phyloP scores from a whole-genome alignment of 2,888 invertebrate species.

The Macrosiphum euphorbiae region DNA sequence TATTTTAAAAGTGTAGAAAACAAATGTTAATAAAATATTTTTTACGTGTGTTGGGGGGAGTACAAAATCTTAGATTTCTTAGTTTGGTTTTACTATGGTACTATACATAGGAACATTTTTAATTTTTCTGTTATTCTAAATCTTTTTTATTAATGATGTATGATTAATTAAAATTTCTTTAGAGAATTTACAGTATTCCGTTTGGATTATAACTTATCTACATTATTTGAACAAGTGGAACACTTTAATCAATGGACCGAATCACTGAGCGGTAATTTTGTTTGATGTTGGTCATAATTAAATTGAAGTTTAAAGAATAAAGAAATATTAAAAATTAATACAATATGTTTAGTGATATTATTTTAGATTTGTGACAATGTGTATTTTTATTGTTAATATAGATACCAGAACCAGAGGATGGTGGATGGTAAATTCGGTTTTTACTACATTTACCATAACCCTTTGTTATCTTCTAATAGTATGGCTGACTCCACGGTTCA shows the following conservation, averaged over 20 bases:
- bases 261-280: constrained; percentile 43
- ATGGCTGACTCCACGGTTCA: constrained; percentile 41
- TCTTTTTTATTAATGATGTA: neutral
- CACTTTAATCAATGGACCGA: constrained; percentile 43
- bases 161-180: constrained; percentile 2
- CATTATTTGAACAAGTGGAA: constrained; percentile 32
- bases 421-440: constrained; percentile 53
- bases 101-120: neutral
- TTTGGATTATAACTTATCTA: constrained; percentile 41
- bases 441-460: constrained; percentile 40
- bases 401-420: constrained; percentile 54
- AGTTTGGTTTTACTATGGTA: neutral
- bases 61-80: neutral
- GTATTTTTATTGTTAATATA: constrained; percentile 7
- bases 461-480: constrained; percentile 47
- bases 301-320: neutral
- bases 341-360: neutral
- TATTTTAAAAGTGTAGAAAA: neutral
- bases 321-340: neutral
- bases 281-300: neutral
- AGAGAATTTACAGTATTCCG: constrained; percentile 33
- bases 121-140: neutral
- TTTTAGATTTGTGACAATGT: neutral
- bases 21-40: neutral
- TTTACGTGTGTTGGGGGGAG: too few species aligned